Conservation (phyloP, 2,888 invertebrate species). For the Coleophora deauratella region DNA sequence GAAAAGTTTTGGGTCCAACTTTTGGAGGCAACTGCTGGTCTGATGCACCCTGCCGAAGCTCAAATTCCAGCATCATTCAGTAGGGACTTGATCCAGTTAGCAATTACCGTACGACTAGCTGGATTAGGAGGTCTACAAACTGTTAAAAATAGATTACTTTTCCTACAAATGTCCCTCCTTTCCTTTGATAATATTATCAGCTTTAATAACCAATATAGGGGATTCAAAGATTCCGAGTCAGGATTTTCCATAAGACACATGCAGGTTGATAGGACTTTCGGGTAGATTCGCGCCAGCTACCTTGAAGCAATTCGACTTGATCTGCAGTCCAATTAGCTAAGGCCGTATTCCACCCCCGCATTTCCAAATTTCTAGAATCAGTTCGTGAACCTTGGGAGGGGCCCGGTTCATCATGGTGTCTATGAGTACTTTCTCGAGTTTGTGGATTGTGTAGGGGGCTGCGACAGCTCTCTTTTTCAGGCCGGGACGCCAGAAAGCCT, state of each 20-base stretch:
- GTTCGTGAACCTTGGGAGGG: conserved; percentile 8
- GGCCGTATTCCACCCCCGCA: conserved; percentile 15
- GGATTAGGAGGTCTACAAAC: conserved; percentile 7
- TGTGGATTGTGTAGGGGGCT: conserved; percentile 10
- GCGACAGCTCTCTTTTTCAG: conserved; percentile 6
- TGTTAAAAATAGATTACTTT: too few species aligned
- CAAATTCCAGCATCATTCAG: conserved; percentile 15
- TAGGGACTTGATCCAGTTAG: conserved; percentile 15
- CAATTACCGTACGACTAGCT: conserved; percentile 12
- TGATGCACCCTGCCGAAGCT: conserved; percentile 16
- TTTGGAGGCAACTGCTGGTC: conserved; percentile 20
- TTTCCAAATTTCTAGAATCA: conserved; percentile 16
- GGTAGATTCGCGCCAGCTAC: conserved; percentile 13
- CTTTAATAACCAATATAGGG: conserved; percentile 6
- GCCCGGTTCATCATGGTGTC: conserved; percentile 12
- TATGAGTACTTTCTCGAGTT: conserved; percentile 8
- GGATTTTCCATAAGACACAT: too few species aligned
- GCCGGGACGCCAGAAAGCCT: conserved; percentile 13
- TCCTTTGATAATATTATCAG: not conserved
- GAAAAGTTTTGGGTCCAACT: conserved; percentile 15
- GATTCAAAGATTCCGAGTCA: too few species aligned
- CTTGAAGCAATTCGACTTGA: conserved; percentile 3
- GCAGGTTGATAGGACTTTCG: conserved; percentile 9
- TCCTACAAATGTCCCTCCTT: not conserved
- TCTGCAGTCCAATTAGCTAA: conserved; percentile 3